Percentiles rank a stretch among this genome's conserved stretches.
These are phyloP conservation scores for Aurelia sp. DNA, from an alignment of 30 jellyfish, hydroid and myxozoan species.

Conservation along the genomic window DNA sequence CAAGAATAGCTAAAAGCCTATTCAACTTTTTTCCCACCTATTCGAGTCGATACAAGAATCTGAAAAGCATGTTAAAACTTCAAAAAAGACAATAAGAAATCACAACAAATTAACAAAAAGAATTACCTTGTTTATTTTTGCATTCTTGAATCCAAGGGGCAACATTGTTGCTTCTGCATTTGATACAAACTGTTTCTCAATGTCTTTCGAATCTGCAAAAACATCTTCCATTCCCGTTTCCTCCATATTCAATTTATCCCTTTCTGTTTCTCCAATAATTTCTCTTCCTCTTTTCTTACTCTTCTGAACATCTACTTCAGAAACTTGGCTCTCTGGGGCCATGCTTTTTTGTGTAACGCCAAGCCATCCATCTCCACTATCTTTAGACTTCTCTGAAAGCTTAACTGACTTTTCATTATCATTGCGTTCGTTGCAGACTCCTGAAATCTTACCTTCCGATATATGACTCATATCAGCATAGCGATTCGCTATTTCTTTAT, in stretches of 20 bases:
- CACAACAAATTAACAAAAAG: background rate
- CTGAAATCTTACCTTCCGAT: slow-evolving; percentile 22
- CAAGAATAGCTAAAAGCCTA: too few species aligned
- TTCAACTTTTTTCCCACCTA: too few species aligned
- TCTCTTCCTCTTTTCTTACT: background rate
- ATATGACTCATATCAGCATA: slow-evolving; percentile 29
- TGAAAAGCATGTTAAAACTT: too few species aligned
- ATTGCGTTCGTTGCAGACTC: background rate
- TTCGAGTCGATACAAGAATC: too few species aligned
- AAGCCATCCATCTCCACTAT: slow-evolving; percentile 1
- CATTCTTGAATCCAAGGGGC: slow-evolving; percentile 38
- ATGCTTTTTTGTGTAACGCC: background rate
- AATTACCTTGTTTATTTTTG: slow-evolving; percentile 16
- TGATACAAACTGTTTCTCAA: background rate
- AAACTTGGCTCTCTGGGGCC: slow-evolving; percentile 3
- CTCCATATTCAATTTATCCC: background rate
- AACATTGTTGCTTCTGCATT: background rate
- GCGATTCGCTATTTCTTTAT: background rate
- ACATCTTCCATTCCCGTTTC: background rate
- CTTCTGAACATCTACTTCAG: background rate
- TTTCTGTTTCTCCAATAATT: background rate
- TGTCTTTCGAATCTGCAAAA: background rate
- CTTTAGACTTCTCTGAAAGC: background rate
- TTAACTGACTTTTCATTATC: background rate
- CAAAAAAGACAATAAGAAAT: too few species aligned